phyloP scores from a whole-genome alignment of 2,797 vertebrate species.

The Tinamus major region DNA sequence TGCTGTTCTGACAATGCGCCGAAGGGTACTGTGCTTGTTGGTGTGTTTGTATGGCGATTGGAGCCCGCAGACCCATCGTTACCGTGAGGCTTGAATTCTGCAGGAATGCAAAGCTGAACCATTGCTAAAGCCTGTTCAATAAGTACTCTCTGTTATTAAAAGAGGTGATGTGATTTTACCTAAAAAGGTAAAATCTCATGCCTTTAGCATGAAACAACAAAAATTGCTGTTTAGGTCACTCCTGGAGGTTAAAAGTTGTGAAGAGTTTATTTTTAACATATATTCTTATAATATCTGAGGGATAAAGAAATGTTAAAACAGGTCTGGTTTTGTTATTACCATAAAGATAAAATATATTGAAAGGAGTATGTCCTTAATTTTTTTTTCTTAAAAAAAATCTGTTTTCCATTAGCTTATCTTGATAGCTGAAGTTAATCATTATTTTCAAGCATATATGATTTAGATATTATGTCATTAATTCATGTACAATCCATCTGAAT shows the following conservation, averaged over 20 bases:
- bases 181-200: background rate
- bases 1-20: background rate
- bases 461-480: constrained; percentile 91
- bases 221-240: constrained; percentile 17
- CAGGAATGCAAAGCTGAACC: background rate
- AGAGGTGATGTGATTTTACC: background rate
- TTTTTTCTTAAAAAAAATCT: constrained; percentile 63
- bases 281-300: constrained; percentile 50
- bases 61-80: background rate
- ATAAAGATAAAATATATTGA: constrained; percentile 77
- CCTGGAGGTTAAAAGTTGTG: constrained; percentile 39
- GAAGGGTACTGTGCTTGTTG: background rate
- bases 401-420: constrained; percentile 86
- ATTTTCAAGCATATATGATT: constrained; percentile 88
- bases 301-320: constrained; percentile 69
- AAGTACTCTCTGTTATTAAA: background rate
- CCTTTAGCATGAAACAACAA: constrained; percentile 17
- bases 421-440: constrained; percentile 86
- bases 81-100: rapidly evolving
- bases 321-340: constrained; percentile 80
- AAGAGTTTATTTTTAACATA: constrained; percentile 70
- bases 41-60: rapidly evolving
- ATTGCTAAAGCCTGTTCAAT: background rate
- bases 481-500: constrained; percentile 88
- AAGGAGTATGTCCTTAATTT: constrained; percentile 72